Base-by-base conservation (phyloP, 2,888 invertebrate genomes). In the Cheilosia vernalis region DNA sequence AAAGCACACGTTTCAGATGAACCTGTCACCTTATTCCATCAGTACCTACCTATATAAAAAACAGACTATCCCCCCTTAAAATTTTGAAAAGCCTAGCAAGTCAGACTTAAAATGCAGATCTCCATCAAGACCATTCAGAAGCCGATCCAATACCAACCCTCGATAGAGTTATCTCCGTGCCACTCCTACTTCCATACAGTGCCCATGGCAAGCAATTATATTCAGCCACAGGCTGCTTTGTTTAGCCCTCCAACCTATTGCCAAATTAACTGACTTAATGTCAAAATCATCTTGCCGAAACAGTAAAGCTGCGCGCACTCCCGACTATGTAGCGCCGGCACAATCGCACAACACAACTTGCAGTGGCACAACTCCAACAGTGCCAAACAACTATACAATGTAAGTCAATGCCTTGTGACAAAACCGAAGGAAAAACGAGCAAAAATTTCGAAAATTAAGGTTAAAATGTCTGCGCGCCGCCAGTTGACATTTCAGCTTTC, bases 211-310 rank as follows among this genome's bases (percentile, higher is more conserved):
- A 49, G 56, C 78, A 82, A 84, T 85, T 81, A 81, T 76, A 76
- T 67, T 56, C 17, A 61, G 9, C 80, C 53, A 72, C 76, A 74
- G 56, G 81, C 76, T 53, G 58, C 55, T 74, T 47, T 60, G 58
- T 60, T 79, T 47, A 76, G 81, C 85, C 76, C 60, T 81, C 56
- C 85, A 85, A 85, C 85, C 81, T 85, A 81, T 85, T 85, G 81
- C 85, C 85, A 85, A 85, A 85, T 85, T 85, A 85, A 85, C 85
- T 66, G 67, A 67, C 85, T 85, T 85, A 85, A 85, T 85, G 85
- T 85, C 85, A 85, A 85, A 85, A 85, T 77, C 85, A 85, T 85
- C 85, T 80, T 27, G 72, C 72, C 73, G 13, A 37, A 79, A 74
- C 79, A 67, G 30, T 30, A 30, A 2, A 73, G 79, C 79, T 83